Percentiles rank a stretch among this genome's conserved stretches.
These are phyloP conservation scores for Coturnix japonica DNA, from an alignment of 2,113 vertebrate genomes.

Conservation along the genomic window DNA sequence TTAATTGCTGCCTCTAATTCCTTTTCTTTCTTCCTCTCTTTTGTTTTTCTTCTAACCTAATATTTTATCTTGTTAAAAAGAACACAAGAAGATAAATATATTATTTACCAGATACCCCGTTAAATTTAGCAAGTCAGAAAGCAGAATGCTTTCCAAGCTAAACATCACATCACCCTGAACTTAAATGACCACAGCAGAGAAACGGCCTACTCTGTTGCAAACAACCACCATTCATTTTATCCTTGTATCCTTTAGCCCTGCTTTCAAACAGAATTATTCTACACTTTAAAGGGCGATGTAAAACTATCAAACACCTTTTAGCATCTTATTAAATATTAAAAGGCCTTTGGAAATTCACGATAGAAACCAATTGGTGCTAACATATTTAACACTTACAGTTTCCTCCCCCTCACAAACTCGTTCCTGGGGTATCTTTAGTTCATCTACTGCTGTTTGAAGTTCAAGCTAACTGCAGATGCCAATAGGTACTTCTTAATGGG, in stretches of 20 bases:
- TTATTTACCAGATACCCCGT: background rate
- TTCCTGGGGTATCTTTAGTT: background rate
- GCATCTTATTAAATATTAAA: background rate
- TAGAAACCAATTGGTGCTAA: background rate
- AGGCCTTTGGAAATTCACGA: background rate
- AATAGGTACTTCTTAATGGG: background rate
- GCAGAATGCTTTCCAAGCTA: background rate
- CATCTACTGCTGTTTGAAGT: background rate
- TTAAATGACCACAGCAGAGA: background rate
- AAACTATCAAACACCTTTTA: background rate
- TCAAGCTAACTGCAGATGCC: background rate
- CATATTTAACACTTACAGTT: background rate
- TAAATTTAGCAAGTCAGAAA: constrained; percentile 5
- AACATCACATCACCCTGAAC: background rate
- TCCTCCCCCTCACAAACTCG: background rate
- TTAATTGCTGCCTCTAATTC: background rate
- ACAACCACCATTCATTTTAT: background rate
- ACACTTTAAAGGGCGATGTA: background rate
- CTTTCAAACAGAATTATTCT: background rate
- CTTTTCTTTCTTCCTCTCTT: background rate
- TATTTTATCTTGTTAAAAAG: background rate
- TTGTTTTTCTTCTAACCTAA: background rate
- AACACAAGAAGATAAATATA: background rate
- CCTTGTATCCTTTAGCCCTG: background rate
- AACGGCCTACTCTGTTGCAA: rapidly evolving